Base-by-base conservation (phyloP, 2,797 vertebrate genomes). In the Scarus forsteni region DNA sequence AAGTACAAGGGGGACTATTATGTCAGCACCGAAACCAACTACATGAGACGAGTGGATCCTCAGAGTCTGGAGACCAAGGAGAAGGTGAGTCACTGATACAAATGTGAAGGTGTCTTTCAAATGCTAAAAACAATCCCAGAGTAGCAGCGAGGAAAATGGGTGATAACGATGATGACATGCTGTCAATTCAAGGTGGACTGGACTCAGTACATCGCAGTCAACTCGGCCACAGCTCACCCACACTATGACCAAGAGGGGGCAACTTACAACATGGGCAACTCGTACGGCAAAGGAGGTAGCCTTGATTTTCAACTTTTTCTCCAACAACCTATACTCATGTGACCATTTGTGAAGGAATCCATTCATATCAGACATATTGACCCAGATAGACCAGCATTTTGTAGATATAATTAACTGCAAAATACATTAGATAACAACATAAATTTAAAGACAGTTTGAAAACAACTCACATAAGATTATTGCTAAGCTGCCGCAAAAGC, bases 251-350 rank as follows among this genome's bases (percentile, higher is more conserved):
- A 86, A 0, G 95, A 98, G 16, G 97, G 97, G 27, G 95, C 95
- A 15, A 63, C 93, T 0, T 99, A 97, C 93, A 98, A 99, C 85
- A 96, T 98, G 97, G 97, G 97, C 62, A 98, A 96, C 80, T 98
- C 96, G 5, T 96, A 94, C 0, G 94, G 95, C 43, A 93, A 70
- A 59, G 75, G 80, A 0, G 97, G 97, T 98, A 85, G 62, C 34
- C 7, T 38, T 9, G 7, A 0, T 43, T 61, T 42, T 11, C n/a
- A 12, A 57, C 36, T 11, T 14, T 7, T 16, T 8, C 6, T 10
- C 53, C 7, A 39, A n/a, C 19, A 27, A 27, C 4, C 4, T 27
- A 1, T 50, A 18, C 6, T 9, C 0, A 14, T 42, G n/a, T 38
- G 19, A 16, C 36, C 27, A 6, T 27, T 27, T 4, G 2, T 27